Base-by-base conservation (phyloP, 2,797 vertebrate genomes). In the Rachycentron canadum region DNA sequence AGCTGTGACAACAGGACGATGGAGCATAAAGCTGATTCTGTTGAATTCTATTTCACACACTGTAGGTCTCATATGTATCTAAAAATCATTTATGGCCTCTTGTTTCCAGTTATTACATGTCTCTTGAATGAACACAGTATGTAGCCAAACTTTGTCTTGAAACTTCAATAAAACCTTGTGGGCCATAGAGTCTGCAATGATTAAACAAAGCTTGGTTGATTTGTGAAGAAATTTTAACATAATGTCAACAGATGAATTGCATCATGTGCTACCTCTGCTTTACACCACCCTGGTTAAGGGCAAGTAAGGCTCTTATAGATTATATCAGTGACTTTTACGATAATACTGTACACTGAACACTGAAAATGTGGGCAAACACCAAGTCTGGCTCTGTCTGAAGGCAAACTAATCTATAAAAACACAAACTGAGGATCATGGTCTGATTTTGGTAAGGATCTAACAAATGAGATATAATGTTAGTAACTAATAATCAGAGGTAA, bases 281-380 rank as follows among this genome's bases (percentile, higher is more conserved):
- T 53, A 45, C 66, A 69, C 38, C 71, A 25, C 63, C 53, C 41
- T 21, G 52, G 26, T 59, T 38, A 66, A 59, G 26, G 45, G 21
- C 10, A 40, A 45, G 41, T 0, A 17, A 75, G 19, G 41, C 58
- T 43, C 40, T 19, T 64, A 26, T 8, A 7, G 26, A 68, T 68
- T 45, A 65, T 76, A 55, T 78, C 70, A 69, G 21, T 38, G 40
- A 43, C 47, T 69, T 85, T 21, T 38, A 53, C 17, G 23, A 23
- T 13, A 26, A 38, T 21, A 41, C 61, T 41, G 56, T 9, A 26
- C 21, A 53, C 34, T 13, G 5, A 50, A 50, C 5, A 45, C 43
- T 45, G 19, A 5, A 45, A 45, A 45, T 1, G n/a, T 2, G 19
- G 7, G 7, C 19, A 8, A 43, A 21, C 19, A 47, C 2, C 7